Base-by-base conservation (phyloP, 2,113 vertebrate genomes). In the Thalassoma bifasciatum region DNA sequence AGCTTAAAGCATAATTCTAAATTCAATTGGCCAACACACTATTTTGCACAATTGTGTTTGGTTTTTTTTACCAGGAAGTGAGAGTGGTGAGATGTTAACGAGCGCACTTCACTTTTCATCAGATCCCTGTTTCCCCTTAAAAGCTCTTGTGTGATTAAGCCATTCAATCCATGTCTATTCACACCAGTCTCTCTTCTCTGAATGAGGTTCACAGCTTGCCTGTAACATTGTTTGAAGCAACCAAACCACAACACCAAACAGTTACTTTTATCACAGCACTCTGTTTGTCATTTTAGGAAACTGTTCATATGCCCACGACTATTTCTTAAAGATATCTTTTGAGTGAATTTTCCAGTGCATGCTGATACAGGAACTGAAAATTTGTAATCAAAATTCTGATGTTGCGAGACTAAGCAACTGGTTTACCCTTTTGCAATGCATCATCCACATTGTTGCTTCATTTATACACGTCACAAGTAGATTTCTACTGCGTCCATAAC, bases 81-180 rank as follows among this genome's bases (percentile, higher is more conserved):
- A 34, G 34, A 63, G 22, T 4, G 4, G 49, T 17, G 19, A 19
- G 16, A 6, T 24, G 47, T 30, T 47, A 51, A 50, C 50, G 64
- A 34, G 24, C 23, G 58, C 49, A 5, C 10, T 50, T 50, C 42
- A 54, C 3, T 23, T 13, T 30, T 11, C 17, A 10, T 7, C 19
- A 54, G 22, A 56, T 56, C 13, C 14, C 16, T 56, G 16, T 16
- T 34, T 34, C 34, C 16, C 53, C 16, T 12, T 73, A 73, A 23
- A 13, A 78, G 50, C 22, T 2, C 1, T 38, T 61, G 17, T 50
- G 40, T 49, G 17, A 19, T 38, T 8, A 61, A 79, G 9, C 40
- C 9, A 38, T 44, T 63, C 47, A 81, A 51, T 87, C 72, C 77
- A 14, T n/a, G 10, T 22, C 61, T 73, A 34, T 30, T 75, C 76